Conservation (phyloP, 2,888 invertebrate species). For the Epinotia brunnichana region DNA sequence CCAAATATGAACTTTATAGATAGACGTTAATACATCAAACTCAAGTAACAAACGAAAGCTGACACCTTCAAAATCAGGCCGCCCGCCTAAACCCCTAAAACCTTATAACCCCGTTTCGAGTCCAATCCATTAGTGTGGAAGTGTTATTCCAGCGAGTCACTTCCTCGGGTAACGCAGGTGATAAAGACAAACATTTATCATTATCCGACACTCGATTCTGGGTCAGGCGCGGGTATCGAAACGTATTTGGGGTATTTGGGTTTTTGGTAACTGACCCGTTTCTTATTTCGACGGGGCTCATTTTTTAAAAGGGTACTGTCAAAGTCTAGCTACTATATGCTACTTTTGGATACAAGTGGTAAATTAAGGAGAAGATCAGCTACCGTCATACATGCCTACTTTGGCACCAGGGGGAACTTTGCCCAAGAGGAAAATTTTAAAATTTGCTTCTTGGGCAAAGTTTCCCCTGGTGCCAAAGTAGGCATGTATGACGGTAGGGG, state of each 20-base stretch:
- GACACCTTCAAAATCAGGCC: slow-evolving; percentile 37
- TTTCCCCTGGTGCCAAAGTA: no score
- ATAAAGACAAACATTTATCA: slow-evolving; percentile 59
- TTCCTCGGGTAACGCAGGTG: slow-evolving; percentile 44
- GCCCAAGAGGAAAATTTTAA: no score
- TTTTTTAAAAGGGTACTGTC: slow-evolving; percentile 15
- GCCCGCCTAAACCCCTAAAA: slow-evolving; percentile 20
- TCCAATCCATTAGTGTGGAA: slow-evolving; percentile 52
- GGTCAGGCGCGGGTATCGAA: slow-evolving; percentile 39
- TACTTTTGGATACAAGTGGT: no score
- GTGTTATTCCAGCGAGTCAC: slow-evolving; percentile 39
- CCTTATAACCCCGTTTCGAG: slow-evolving; percentile 47
- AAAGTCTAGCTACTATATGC: not conserved
- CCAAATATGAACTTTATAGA: slow-evolving; percentile 24
- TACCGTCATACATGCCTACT: no score
- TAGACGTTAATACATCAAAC: slow-evolving; percentile 30
- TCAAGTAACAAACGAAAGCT: slow-evolving; percentile 40
- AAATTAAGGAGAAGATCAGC: no score
- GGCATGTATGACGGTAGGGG: no score
- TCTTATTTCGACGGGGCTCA: slow-evolving; percentile 4
- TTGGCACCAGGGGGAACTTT: no score
- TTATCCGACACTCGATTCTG: slow-evolving; percentile 43
- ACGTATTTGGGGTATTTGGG: slow-evolving; percentile 23
- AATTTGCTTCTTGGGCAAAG: no score
- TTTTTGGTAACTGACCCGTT: slow-evolving; percentile 19